These are phyloP conservation scores for Lagria hirta DNA, from an alignment of 2,888 invertebrate genomes.

Conservation along the genomic window DNA sequence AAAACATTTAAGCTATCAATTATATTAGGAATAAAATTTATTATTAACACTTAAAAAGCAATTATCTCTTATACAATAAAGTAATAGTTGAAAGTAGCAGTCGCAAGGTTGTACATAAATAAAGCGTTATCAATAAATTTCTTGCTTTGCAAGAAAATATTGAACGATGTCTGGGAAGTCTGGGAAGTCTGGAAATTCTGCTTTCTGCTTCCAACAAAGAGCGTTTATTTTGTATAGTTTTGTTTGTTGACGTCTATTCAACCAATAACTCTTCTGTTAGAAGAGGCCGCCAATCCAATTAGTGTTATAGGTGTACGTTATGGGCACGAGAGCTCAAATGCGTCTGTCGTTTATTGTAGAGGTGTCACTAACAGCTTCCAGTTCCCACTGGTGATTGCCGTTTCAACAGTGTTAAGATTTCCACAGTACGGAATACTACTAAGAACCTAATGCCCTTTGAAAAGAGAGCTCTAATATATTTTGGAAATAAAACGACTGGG, in stretches of 20 bases:
- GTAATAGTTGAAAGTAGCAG: too few relatives aligned
- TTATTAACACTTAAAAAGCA: too few relatives aligned
- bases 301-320: constrained; percentile 41
- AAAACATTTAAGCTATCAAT: too few relatives aligned
- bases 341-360: constrained; percentile 39
- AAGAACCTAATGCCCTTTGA: too few relatives aligned
- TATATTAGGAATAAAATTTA: too few relatives aligned
- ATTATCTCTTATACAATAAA: too few relatives aligned
- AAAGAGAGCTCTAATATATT: background rate
- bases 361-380: constrained; percentile 37
- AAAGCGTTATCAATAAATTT: too few relatives aligned
- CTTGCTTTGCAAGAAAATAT: too few relatives aligned
- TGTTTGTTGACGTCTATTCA: constrained; percentile 23
- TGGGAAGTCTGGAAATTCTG: too few relatives aligned
- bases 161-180: too few relatives aligned
- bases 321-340: constrained; percentile 37
- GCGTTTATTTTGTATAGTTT: constrained; percentile 18
- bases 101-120: too few relatives aligned
- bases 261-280: constrained; percentile 37
- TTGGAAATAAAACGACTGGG: too few relatives aligned
- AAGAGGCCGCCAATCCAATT: constrained; percentile 40
- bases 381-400: constrained; percentile 33
- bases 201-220: background rate
- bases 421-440: constrained; percentile 17
- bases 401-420: constrained; percentile 18